phyloP scores from a whole-genome alignment of 2,797 vertebrate genomes.

The Mallotus villosus region DNA sequence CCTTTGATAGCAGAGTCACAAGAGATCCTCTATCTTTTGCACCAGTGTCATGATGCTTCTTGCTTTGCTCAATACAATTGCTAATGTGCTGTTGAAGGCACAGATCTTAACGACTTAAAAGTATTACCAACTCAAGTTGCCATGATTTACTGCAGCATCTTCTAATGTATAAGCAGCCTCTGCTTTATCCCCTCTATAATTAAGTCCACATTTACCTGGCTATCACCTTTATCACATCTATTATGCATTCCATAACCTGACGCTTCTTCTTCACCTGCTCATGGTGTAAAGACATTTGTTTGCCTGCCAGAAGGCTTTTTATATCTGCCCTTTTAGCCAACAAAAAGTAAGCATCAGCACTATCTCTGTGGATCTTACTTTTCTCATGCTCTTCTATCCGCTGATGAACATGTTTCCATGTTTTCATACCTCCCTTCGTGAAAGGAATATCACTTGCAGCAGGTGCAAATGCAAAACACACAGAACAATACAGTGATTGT shows the following conservation, averaged over 20 bases:
- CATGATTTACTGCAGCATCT: constrained; percentile 35
- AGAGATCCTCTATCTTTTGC: constrained; percentile 32
- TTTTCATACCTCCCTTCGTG: constrained; percentile 30
- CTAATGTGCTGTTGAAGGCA: no score
- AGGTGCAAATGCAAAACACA: constrained; percentile 36
- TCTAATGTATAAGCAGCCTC: constrained; percentile 30
- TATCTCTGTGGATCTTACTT: constrained; percentile 21
- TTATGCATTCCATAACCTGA: constrained; percentile 33
- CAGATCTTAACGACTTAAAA: no score
- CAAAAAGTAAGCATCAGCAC: constrained; percentile 38
- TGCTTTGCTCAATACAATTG: constrained; percentile 33
- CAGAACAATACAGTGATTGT: constrained; percentile 37
- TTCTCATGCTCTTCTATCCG: background rate
- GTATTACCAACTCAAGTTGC: constrained; percentile 31
- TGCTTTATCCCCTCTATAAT: constrained; percentile 25
- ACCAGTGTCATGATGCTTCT: constrained; percentile 23
- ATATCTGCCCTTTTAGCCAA: constrained; percentile 19
- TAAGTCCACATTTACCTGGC: constrained; percentile 44
- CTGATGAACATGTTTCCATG: constrained; percentile 22
- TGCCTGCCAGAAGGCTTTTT: constrained; percentile 24
- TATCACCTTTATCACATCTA: constrained; percentile 40
- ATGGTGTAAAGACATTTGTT: constrained; percentile 23
- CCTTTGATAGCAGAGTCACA: constrained; percentile 34
- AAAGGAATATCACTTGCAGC: constrained; percentile 17
- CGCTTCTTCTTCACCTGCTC: constrained; percentile 30